These are phyloP conservation scores for Solen grandis DNA, from an alignment of 1,140 invertebrate species.

Conservation along the genomic window DNA sequence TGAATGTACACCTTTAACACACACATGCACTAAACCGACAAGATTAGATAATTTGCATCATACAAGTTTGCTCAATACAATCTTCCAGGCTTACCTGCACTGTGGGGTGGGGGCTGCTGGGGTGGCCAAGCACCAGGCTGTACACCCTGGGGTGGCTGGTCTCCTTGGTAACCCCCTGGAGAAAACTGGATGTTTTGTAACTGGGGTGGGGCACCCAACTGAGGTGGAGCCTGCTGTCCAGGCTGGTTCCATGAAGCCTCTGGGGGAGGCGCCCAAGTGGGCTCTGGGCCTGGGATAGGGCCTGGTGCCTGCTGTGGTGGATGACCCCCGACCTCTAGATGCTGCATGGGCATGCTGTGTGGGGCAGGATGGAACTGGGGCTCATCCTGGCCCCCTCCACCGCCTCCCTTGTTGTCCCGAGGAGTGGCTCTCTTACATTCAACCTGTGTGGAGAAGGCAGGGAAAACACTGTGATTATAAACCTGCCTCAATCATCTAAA, in stretches of 20 bases:
- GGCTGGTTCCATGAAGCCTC: constrained; percentile 34
- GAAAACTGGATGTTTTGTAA: no score
- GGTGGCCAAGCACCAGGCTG: constrained; percentile 3
- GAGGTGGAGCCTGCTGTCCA: constrained; percentile 35
- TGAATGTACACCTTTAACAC: no score
- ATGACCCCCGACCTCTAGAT: no score
- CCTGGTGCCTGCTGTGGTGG: constrained; percentile 37
- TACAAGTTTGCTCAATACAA: not conserved
- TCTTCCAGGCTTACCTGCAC: constrained; percentile 31
- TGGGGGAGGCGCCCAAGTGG: constrained; percentile 24
- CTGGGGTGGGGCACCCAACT: constrained; percentile 13
- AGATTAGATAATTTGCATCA: not conserved
- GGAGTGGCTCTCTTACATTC: constrained; percentile 51
- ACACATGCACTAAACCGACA: no score
- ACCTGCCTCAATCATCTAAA: no score
- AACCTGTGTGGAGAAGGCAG: no score
- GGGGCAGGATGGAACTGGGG: no score
- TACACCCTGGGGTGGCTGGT: constrained; percentile 26
- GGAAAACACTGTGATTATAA: no score
- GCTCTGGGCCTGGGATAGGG: constrained; percentile 39
- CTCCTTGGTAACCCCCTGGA: constrained; percentile 1
- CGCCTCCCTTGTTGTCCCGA: constrained; percentile 22
- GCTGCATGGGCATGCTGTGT: not conserved
- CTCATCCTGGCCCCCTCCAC: no score
- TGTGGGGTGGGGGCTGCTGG: constrained; percentile 25